phyloP scores from a whole-genome alignment of 2,113 vertebrate species.

The Ophthalmotilapia sp. region DNA sequence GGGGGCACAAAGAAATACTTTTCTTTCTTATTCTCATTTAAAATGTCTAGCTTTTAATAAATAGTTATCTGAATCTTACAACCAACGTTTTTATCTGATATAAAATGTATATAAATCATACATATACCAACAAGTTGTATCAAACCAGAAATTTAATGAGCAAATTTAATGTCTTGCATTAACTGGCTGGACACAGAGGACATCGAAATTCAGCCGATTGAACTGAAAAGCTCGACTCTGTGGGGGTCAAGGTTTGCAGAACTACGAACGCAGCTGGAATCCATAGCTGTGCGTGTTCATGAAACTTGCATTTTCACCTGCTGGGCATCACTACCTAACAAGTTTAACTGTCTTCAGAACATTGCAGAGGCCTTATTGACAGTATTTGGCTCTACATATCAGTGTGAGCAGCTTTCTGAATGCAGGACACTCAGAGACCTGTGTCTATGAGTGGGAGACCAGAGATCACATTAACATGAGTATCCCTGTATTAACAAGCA shows the following conservation, averaged over 20 bases:
- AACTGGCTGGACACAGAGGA: not conserved
- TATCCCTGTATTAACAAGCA: not conserved
- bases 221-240: too few species aligned
- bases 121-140: not conserved
- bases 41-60: not conserved
- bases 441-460: not conserved
- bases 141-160: not conserved
- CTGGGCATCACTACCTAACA: not conserved
- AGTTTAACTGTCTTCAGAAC: not conserved
- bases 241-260: not conserved
- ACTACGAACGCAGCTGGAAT: not conserved
- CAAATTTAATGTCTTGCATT: not conserved
- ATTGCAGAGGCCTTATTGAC: not conserved
- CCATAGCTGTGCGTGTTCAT: not conserved
- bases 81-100: not conserved
- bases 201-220: not conserved
- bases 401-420: not conserved
- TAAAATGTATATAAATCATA: not conserved
- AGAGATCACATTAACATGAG: not conserved
- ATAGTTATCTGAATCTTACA: not conserved
- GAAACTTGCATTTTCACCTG: not conserved
- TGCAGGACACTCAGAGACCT: not conserved
- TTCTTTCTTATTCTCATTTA: not conserved
- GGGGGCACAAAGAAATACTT: not conserved
- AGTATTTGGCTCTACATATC: not conserved